Percentiles rank a stretch among this genome's conserved stretches.
These are phyloP conservation scores for Junonia oenone DNA, from an alignment of 2,888 invertebrate species.

Conservation along the genomic window DNA sequence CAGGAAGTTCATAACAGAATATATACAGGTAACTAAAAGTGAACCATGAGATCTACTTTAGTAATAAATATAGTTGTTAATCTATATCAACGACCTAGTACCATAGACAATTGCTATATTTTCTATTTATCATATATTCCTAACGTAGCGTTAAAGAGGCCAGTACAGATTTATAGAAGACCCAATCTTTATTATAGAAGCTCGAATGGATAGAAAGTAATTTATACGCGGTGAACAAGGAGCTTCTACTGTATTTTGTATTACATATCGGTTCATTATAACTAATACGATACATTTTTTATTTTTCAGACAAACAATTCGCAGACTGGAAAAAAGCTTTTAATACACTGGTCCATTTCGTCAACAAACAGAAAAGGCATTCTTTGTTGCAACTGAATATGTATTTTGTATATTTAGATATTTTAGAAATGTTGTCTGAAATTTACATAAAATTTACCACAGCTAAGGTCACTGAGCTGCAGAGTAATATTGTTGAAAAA, in stretches of 20 bases:
- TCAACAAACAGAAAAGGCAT: slow-evolving; percentile 20
- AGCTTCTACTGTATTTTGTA: too few relatives aligned
- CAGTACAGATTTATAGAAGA: too few relatives aligned
- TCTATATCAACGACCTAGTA: too few relatives aligned
- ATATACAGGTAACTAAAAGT: slow-evolving; percentile 10
- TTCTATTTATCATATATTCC: too few relatives aligned
- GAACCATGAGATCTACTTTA: not conserved
- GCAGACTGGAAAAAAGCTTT: slow-evolving; percentile 11
- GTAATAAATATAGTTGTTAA: not conserved
- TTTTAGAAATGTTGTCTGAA: slow-evolving; percentile 47
- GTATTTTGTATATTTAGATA: slow-evolving; percentile 33
- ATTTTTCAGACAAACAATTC: slow-evolving; percentile 12
- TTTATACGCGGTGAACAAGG: too few relatives aligned
- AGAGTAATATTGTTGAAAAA: slow-evolving; percentile 35
- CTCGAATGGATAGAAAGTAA: too few relatives aligned
- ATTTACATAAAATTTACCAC: slow-evolving; percentile 38
- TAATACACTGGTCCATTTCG: slow-evolving; percentile 9
- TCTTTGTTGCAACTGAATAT: slow-evolving; percentile 25
- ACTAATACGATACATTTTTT: not conserved
- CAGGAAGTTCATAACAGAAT: not conserved
- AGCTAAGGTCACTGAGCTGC: slow-evolving; percentile 27
- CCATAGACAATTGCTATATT: too few relatives aligned
- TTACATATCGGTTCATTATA: too few relatives aligned
- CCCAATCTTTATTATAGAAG: too few relatives aligned
- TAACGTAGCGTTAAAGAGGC: too few relatives aligned